A percentile compares a stretch with the other conserved stretches of the same genome.
These are phyloP conservation scores for Macroramphosus scolopax DNA, from an alignment of 2,797 vertebrate genomes.

Conservation along the genomic window DNA sequence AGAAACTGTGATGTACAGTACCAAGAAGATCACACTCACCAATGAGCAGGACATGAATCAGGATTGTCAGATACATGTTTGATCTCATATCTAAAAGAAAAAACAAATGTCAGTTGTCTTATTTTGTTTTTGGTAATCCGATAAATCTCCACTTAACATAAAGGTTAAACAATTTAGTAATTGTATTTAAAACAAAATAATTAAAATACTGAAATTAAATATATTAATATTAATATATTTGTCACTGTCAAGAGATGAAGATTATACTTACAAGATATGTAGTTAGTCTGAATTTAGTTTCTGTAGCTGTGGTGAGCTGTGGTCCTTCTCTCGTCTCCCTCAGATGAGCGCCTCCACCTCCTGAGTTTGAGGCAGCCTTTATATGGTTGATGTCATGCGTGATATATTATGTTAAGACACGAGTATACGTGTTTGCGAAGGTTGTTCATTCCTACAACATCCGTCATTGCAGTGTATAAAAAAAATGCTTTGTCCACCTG, in stretches of 20 bases:
- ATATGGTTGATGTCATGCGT: constrained; percentile 16
- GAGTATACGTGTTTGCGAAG: not conserved
- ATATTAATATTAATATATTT: not conserved
- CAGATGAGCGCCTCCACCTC: not conserved
- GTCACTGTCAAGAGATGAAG: not conserved
- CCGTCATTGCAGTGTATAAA: not conserved
- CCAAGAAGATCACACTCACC: constrained; percentile 30
- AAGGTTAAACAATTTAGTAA: not conserved
- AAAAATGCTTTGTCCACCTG: too few relatives aligned
- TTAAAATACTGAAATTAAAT: not conserved
- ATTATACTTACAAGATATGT: constrained; percentile 28
- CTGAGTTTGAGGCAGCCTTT: constrained; percentile 9
- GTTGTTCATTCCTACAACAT: constrained; percentile 16
- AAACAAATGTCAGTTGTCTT: not conserved
- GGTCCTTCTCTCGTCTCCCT: not conserved
- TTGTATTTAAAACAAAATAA: not conserved
- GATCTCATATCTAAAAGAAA: constrained; percentile 15
- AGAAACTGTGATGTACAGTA: not conserved
- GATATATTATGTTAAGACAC: constrained; percentile 11
- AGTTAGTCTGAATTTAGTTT: too few relatives aligned
- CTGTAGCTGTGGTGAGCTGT: not conserved
- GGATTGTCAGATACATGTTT: constrained; percentile 36
- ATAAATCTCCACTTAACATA: not conserved
- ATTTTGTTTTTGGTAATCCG: not conserved
- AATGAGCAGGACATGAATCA: constrained; percentile 39